phyloP scores from a whole-genome alignment of 30 jellyfish, hydroid and myxozoan species.

The Hydra vulgaris region DNA sequence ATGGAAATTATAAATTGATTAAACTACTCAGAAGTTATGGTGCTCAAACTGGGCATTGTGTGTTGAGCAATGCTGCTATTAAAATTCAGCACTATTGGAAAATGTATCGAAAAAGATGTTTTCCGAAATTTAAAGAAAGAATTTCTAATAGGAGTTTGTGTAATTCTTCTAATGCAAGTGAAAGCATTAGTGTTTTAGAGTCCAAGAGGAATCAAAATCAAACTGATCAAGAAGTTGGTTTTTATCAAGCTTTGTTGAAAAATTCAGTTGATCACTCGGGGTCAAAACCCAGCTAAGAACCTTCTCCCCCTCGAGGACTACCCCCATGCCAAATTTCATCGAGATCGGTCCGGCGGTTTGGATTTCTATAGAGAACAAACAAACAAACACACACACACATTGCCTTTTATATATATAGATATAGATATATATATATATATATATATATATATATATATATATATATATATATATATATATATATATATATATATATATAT shows the following conservation, averaged over 20 bases:
- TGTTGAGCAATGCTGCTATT: conserved; percentile 18
- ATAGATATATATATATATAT: too few species aligned
- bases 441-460: too few species aligned
- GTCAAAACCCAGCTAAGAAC: too few species aligned
- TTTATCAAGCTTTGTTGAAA: neutral
- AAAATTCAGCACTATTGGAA: conserved; percentile 19
- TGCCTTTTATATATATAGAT: too few species aligned
- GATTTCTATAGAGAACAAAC: too few species aligned
- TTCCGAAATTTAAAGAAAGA: neutral
- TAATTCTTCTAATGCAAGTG: conserved; percentile 32
- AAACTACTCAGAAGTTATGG: conserved; percentile 21
- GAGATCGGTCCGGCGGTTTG: too few species aligned
- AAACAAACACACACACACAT: too few species aligned
- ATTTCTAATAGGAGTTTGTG: conserved; percentile 17
- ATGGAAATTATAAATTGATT: conserved; percentile 17
- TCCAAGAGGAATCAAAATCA: neutral
- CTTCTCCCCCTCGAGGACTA: too few species aligned
- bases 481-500: too few species aligned
- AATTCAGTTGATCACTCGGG: neutral
- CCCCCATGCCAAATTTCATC: too few species aligned
- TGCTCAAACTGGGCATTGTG: conserved; percentile 22
- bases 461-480: too few species aligned
- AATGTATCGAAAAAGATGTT: conserved; percentile 2
- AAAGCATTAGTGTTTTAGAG: conserved; percentile 24
- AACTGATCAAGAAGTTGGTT: neutral